Evolutionary conservation across 2,797 vertebrate species (phyloP), one percentile per base, ranked within the genome.

Genomic region (Halcyon chelicuti): DNA sequence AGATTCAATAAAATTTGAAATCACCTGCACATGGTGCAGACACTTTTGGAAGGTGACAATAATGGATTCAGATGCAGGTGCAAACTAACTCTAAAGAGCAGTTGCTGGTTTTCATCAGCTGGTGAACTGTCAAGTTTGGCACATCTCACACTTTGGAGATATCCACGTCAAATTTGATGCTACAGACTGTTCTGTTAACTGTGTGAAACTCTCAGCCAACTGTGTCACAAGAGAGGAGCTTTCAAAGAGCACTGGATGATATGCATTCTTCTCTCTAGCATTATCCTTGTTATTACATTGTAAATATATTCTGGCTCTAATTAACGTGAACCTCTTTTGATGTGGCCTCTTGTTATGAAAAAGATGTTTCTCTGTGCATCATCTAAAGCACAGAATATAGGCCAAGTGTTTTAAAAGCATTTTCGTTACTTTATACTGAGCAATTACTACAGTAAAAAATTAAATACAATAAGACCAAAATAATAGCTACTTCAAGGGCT

Each of bases 401-500:
- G 39, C 47, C 74, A 92, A 86, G 21, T 26, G 12, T 73, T 96
- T 82, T 77, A 94, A 55, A 86, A 93, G 29, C 31, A 60, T 49
- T 54, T 79, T 92, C 47, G 61, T 89, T 91, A 37, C 14, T 91
- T 82, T 77, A 28, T n/a, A 55, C 7, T 63, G 74, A 39, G 62
- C 84, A 37, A 89, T 85, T 93, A 35, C 22, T 55, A 60, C 28
- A 76, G 8, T 88, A 62, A 92, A 84, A 60, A 75, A 93, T 74
- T 94, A 90, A 94, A 86, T 76, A 88, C 42, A 63, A 17, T 57
- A 29, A 86, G 74, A 28, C 12, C 19, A 4, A 93, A 93, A 94
- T 78, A 92, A 90, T 60, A 86, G 47, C 37, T 93, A 42, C 17
- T 88, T 88, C 62, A 84, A 75, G 51, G 46, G 12, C 17, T 84